Evolutionary conservation across 2,113 vertebrate genomes (phyloP), one percentile per base, ranked within the genome.

Genomic region (Bufo bufo): DNA sequence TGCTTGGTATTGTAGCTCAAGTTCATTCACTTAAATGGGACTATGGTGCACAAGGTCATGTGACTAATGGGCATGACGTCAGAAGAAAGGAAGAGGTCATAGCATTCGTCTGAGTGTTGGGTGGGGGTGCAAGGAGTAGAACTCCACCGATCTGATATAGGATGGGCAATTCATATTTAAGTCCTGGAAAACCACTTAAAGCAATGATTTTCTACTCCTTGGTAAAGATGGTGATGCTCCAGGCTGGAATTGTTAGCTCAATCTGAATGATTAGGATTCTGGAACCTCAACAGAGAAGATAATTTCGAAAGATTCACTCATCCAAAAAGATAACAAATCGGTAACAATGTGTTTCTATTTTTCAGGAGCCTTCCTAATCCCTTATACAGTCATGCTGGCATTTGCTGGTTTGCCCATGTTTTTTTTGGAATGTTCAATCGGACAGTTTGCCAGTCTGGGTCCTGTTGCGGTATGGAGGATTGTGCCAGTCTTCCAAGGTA

Each of bases 361-460:
- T 85, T 20, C 69, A 90, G 90, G 90, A 23, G 90, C 90, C 12
- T 90, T 90, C 65, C 85, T 90, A 50, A 90, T 90, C 75, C 90
- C 90, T 10, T 90, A 89, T 72, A 8, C 49, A 19, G 69, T 90
- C 4, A 90, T 90, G 90, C 19, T 90, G 85, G 77, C 89, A 14
- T 43, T 90, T 6, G 82, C 89, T 11, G 90, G 90, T 5, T 72
- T 90, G 19, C 90, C 90, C 1, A 3, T 90, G 19, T 89, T 87
- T 47, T 89, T 90, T 69, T 12, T 90, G 69, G 90, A 90, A 23
- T 90, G 90, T 45, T 87, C 90, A 2, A 54, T 89, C 4, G 90
- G 90, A 52, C 90, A 90, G 56, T 90, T 90, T 85, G 85, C 88
- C 80, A 90, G 90, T 23, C 65, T 85, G 0, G 90, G 90, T 19